Base-by-base conservation (phyloP, 2,888 invertebrate genomes). In the Oxytorus armatus region DNA sequence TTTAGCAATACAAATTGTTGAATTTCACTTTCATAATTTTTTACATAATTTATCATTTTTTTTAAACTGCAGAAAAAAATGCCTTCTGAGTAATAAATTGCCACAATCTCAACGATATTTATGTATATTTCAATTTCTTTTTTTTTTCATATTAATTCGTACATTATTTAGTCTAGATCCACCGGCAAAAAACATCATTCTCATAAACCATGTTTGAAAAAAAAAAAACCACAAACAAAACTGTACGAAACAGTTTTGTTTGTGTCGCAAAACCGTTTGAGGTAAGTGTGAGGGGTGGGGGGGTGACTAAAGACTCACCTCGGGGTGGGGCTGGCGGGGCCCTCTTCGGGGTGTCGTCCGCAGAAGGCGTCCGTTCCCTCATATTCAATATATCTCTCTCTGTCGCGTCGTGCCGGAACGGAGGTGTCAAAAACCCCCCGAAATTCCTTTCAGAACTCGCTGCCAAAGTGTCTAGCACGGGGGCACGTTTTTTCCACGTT, bases 341-440 rank as follows among this genome's bases (percentile, higher is more conserved):
- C 91, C 91, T 91, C 87, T 89, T 91, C 76, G 90, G 91, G 90
- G 91, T 90, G 87, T 91, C 91, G 86, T 91, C 90, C 87, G 90
- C 91, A 86, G 90, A 92, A 89, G 91, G 91, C 85, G 90, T 92
- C 85, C 91, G 89, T 86, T 91, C 91, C 90, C 91, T 91, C 91
- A 91, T 92, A 87, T 86, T 91, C 88, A 69, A 61, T 84, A 49
- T 66, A 14, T 36, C 11, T 29, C n/a, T 47, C 16, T 59, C 53
- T 61, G 39, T 39, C 36, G 33, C 11, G 68, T 16, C n/a, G 23
- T 39, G 63, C 29, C 14, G 25, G 23, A 23, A 29, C 53, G 39
- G 55, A 65, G 65, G 53, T 65, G 63, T 66, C 25, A 53, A 36
- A 23, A 68, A 76, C 68, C 29, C 55, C 55, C n/a, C n/a, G 55